Conservation (phyloP, 1,140 invertebrate species). For the Trypoxylus dichotomus region DNA sequence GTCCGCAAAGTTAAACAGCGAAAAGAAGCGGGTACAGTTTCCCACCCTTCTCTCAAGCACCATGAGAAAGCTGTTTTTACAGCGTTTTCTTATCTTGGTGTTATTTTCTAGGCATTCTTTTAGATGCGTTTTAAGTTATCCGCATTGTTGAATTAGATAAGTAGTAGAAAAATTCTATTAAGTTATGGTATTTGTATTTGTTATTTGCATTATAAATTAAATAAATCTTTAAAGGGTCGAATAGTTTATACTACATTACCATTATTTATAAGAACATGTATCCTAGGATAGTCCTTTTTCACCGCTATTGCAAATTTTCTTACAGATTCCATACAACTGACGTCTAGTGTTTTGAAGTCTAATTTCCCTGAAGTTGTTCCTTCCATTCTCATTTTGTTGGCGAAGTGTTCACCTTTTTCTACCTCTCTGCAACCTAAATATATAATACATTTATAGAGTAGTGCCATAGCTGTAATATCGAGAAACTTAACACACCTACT, state of each 20-base stretch:
- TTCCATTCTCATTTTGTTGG: slow-evolving; percentile 58
- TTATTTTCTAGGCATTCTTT: no score
- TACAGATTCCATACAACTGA: slow-evolving; percentile 71
- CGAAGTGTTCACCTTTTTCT: slow-evolving; percentile 60
- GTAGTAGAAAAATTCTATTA: no score
- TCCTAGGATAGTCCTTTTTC: slow-evolving; percentile 62
- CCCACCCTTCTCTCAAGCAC: no score
- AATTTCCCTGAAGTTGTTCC: slow-evolving; percentile 57
- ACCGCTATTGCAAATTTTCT: slow-evolving; percentile 72
- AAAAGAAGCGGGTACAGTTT: no score
- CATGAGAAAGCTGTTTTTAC: no score
- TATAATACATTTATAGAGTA: slow-evolving; percentile 16
- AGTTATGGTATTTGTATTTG: no score
- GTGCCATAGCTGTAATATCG: background rate
- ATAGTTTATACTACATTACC: slow-evolving; percentile 56
- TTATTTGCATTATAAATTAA: no score
- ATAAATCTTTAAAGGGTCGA: slow-evolving; percentile 35
- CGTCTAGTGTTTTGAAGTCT: slow-evolving; percentile 59
- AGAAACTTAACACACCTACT: slow-evolving; percentile 62
- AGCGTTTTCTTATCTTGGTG: no score
- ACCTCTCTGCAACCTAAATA: slow-evolving; percentile 68
- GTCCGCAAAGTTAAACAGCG: no score
- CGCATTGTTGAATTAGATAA: no score
- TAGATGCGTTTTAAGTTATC: no score
- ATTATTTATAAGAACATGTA: slow-evolving; percentile 83